Evolutionary conservation across 2,113 vertebrate genomes (phyloP).

Genomic region (Solea senegalensis): DNA sequence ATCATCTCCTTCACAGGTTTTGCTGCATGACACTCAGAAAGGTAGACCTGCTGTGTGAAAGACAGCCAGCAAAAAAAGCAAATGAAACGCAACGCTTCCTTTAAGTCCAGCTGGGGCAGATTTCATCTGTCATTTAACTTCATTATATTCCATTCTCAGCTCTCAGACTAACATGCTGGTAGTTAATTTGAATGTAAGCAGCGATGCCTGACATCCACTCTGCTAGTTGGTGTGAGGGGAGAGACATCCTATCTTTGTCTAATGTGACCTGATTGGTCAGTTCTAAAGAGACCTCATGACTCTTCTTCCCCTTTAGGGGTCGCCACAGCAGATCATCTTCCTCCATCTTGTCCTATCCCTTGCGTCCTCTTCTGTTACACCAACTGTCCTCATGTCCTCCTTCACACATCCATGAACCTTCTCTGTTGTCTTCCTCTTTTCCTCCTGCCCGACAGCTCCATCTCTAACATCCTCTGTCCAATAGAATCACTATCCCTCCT

Average conservation of each 20-base stretch:
- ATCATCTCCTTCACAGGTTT: conserved; percentile 32
- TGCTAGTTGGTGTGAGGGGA: conserved; percentile 21
- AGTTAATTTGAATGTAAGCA: conserved; percentile 52
- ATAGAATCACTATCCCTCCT: too few species aligned
- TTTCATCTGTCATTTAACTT: conserved; percentile 50
- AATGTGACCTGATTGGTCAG: conserved; percentile 46
- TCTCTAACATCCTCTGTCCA: too few species aligned
- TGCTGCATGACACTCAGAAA: neutral
- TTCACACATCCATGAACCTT: too few species aligned
- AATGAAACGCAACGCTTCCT: conserved; percentile 31
- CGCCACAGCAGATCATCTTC: too few species aligned
- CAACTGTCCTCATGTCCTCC: too few species aligned
- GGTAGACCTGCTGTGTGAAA: conserved; percentile 10
- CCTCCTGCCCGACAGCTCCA: too few species aligned
- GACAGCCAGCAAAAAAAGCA: conserved; percentile 13
- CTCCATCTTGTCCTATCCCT: too few species aligned
- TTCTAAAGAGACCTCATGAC: conserved; percentile 21
- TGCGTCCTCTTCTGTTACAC: too few species aligned
- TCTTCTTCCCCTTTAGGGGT: too few species aligned
- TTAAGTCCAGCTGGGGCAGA: conserved; percentile 43
- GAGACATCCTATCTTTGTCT: conserved; percentile 48
- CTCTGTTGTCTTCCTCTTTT: too few species aligned
- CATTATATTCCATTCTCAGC: conserved; percentile 56
- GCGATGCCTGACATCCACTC: conserved; percentile 33
- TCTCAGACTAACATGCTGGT: conserved; percentile 44